A percentile compares a stretch with the other conserved stretches of the same genome.
phyloP scores from a whole-genome alignment of 2,113 vertebrate genomes.

The Hoplias malabaricus region DNA sequence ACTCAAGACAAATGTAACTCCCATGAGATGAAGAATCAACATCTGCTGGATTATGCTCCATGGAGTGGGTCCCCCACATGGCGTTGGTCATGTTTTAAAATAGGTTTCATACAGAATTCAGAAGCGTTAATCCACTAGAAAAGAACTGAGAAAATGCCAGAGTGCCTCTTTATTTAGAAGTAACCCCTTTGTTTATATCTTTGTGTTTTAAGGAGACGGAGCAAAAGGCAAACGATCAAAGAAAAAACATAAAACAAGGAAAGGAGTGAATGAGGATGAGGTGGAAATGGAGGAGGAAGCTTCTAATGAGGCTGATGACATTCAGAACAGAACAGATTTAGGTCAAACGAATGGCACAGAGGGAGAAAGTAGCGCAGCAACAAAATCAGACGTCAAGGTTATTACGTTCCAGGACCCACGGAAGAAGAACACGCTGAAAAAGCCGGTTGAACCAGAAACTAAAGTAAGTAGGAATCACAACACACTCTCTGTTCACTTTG shows the following conservation, averaged over 20 bases:
- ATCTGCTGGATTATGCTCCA: no score
- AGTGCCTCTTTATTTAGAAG: no score
- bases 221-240: background rate
- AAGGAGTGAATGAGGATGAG: background rate
- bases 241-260: constrained; percentile 19
- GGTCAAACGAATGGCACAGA: background rate
- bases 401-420: constrained; percentile 76
- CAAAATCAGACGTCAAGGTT: constrained; percentile 65
- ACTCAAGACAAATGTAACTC: no score
- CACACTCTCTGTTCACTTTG: background rate
- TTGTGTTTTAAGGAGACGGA: constrained; percentile 36
- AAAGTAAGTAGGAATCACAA: background rate
- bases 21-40: no score
- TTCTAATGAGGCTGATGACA: background rate
- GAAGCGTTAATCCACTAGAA: no score
- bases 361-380: background rate
- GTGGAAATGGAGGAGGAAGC: background rate
- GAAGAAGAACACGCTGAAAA: constrained; percentile 66
- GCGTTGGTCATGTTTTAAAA: no score
- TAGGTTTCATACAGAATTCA: no score
- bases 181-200: background rate
- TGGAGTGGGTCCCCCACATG: no score
- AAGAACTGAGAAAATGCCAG: no score
- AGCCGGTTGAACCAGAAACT: background rate
- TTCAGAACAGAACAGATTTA: background rate